phyloP scores from a whole-genome alignment of 64 coral and sea anemone species.

The Astreopora myriophthalma region DNA sequence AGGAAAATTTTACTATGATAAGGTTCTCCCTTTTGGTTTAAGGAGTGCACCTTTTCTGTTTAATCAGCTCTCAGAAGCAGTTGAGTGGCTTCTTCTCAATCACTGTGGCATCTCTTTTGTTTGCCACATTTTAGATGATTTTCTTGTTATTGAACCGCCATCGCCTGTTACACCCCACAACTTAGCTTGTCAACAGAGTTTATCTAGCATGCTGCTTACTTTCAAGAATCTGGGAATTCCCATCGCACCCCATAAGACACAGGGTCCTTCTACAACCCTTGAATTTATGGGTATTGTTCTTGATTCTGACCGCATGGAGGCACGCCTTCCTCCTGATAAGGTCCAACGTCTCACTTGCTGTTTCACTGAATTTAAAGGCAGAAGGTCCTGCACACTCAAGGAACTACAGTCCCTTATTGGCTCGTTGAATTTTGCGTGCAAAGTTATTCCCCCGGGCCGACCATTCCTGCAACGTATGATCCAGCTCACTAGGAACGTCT shows the following conservation, averaged over 20 bases:
- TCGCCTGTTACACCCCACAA: background rate
- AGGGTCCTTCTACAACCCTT: conserved; percentile 12
- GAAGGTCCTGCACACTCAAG: background rate
- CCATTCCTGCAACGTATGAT: conserved; percentile 44
- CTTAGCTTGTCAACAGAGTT: conserved; percentile 16
- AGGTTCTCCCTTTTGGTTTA: conserved; percentile 51
- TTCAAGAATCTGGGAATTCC: conserved; percentile 47
- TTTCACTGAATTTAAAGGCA: background rate
- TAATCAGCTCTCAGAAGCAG: conserved; percentile 52
- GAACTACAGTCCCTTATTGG: conserved; percentile 37
- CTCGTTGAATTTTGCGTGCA: conserved; percentile 21
- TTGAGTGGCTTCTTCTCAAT: conserved; percentile 53
- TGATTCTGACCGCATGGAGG: background rate
- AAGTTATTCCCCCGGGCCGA: conserved; percentile 25
- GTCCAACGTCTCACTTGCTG: background rate
- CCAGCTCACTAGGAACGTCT: background rate
- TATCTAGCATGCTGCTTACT: conserved; percentile 24
- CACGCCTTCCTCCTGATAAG: conserved; percentile 27
- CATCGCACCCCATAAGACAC: conserved; percentile 10
- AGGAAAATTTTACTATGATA: conserved; percentile 43
- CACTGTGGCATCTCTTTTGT: conserved; percentile 52
- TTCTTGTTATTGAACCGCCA: conserved; percentile 38
- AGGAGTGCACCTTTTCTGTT: conserved; percentile 51
- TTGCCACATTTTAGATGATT: conserved; percentile 62
- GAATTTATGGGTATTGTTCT: conserved; percentile 18